Evolutionary conservation across 1,140 invertebrate genomes (phyloP).

Genomic region (Ceratosolen fusciceps): DNA sequence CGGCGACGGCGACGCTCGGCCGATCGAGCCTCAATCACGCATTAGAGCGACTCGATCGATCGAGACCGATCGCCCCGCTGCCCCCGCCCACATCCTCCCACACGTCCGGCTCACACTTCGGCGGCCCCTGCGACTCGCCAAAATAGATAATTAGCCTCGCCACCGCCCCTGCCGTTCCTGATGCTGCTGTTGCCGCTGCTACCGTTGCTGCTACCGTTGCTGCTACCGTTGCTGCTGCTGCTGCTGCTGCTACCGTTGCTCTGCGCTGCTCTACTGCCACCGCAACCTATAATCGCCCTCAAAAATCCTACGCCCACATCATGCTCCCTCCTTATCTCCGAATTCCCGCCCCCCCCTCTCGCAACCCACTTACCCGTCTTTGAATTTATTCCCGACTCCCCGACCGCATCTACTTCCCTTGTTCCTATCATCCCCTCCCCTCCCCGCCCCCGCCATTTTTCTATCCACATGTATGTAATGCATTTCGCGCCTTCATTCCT

Average conservation of each 20-base stretch:
- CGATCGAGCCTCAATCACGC: conserved; percentile 54
- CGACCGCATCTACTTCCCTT: no score
- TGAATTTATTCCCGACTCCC: no score
- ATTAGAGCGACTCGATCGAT: not conserved
- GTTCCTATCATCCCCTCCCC: no score
- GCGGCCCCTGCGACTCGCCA: not conserved
- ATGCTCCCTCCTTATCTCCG: not conserved
- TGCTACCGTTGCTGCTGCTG: no score
- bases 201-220: not conserved
- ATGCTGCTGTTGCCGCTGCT: not conserved
- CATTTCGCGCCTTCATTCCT: no score
- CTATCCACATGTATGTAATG: no score
- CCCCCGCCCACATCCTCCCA: not conserved
- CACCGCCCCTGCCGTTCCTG: not conserved
- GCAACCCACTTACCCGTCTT: no score
- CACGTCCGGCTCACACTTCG: not conserved
- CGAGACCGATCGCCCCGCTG: not conserved
- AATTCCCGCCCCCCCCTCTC: no score
- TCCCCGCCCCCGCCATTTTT: no score
- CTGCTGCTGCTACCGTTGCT: conserved; percentile 56
- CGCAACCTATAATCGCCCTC: conserved; percentile 48
- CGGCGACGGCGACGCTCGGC: not conserved
- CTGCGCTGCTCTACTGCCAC: conserved; percentile 54
- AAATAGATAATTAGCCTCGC: not conserved
- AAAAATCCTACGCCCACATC: not conserved